Conservation (phyloP, 2,113 vertebrate genomes). For the Pogonocichla stellata region DNA sequence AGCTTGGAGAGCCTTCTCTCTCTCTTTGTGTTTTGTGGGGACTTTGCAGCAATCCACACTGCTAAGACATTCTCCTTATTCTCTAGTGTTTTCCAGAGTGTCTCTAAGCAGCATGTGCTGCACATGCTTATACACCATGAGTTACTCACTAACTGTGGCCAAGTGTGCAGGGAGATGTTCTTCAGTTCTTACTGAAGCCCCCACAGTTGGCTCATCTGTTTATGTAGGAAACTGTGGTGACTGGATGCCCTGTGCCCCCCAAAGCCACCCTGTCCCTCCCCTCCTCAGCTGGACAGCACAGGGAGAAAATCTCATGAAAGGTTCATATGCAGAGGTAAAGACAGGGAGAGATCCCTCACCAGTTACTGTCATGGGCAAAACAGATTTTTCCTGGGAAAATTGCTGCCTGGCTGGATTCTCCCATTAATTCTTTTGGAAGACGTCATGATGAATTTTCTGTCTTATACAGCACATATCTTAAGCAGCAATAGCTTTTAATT, state of each 20-base stretch:
- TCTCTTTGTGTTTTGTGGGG: background rate
- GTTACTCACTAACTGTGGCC: background rate
- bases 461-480: background rate
- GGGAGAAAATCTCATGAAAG: background rate
- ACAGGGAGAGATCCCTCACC: background rate
- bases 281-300: background rate
- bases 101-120: background rate
- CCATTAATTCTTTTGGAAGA: background rate
- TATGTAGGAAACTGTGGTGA: background rate
- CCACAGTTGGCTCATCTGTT: background rate
- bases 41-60: rapidly evolving
- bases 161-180: background rate
- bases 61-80: background rate
- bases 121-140: background rate
- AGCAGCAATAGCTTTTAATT: background rate
- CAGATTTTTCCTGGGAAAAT: background rate
- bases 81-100: background rate
- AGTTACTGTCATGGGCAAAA: background rate
- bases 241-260: background rate
- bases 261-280: background rate
- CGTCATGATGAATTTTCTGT: background rate
- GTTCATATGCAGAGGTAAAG: background rate
- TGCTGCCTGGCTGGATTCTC: background rate
- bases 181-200: background rate
- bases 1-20: background rate